phyloP scores from a whole-genome alignment of 2,113 vertebrate species.

The Cynoglossus semilaevis region DNA sequence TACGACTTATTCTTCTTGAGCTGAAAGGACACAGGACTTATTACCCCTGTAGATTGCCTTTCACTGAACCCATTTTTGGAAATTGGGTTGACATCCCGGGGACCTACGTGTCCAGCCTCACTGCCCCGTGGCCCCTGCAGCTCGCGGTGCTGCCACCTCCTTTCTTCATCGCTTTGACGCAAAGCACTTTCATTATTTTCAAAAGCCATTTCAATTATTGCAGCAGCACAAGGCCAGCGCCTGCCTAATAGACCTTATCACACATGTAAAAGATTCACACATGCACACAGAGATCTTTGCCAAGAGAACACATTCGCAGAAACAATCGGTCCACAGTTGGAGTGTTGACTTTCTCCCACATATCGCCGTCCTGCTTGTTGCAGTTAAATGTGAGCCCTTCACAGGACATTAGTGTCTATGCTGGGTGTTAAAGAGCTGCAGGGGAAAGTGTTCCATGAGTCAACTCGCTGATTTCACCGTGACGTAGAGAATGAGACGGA shows the following conservation, averaged over 20 bases:
- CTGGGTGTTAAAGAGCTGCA: slow-evolving; percentile 50
- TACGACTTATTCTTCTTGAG: slow-evolving; percentile 51
- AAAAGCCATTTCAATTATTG: slow-evolving; percentile 46
- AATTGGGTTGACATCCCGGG: slow-evolving; percentile 45
- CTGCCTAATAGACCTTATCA: background rate
- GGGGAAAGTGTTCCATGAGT: slow-evolving; percentile 46
- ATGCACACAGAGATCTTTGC: background rate
- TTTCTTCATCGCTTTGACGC: slow-evolving; percentile 38
- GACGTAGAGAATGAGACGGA: slow-evolving; percentile 10
- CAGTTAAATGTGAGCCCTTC: slow-evolving; percentile 41
- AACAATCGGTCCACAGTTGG: slow-evolving; percentile 41
- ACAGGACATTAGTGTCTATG: slow-evolving; percentile 39
- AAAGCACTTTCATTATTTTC: slow-evolving; percentile 53
- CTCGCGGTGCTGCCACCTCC: slow-evolving; percentile 33
- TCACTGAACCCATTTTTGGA: slow-evolving; percentile 44
- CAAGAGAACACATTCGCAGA: slow-evolving; percentile 17
- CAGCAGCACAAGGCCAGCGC: background rate
- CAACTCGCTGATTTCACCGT: slow-evolving; percentile 25
- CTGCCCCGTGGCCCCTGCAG: slow-evolving; percentile 36
- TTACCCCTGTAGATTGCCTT: slow-evolving; percentile 43
- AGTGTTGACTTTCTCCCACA: slow-evolving; percentile 44
- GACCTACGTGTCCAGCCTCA: slow-evolving; percentile 14
- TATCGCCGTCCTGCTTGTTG: slow-evolving; percentile 23
- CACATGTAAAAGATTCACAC: slow-evolving; percentile 1
- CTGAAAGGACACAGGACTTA: slow-evolving; percentile 46